Conservation (phyloP, 2,797 vertebrate genomes). For the Clarias fuscus region DNA sequence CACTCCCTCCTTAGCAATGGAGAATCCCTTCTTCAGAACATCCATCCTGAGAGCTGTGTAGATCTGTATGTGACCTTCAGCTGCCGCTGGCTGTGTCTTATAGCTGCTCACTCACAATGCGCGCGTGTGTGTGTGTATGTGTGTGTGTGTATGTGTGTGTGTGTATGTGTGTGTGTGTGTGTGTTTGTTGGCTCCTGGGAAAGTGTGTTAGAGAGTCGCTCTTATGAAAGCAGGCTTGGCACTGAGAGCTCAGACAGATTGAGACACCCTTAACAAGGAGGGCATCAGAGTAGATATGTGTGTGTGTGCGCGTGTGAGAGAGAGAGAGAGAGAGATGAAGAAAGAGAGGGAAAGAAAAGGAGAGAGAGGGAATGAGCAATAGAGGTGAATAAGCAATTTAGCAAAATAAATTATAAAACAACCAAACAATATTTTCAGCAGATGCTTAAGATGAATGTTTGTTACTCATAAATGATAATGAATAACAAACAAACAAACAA, state of each 20-base stretch:
- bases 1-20: constrained; percentile 96
- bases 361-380: constrained; percentile 28
- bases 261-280: constrained; percentile 55
- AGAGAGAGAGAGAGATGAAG: constrained; percentile 32
- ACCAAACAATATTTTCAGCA: background rate
- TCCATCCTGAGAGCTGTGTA: constrained; percentile 71
- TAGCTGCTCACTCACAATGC: constrained; percentile 35
- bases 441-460: background rate
- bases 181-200: constrained; percentile 4
- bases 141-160: constrained; percentile 29
- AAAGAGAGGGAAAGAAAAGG: background rate
- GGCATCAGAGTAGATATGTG: constrained; percentile 39
- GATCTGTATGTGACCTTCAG: constrained; percentile 31
- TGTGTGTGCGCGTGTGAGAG: constrained; percentile 15
- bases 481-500: background rate
- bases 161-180: constrained; percentile 42
- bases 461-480: background rate
- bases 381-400: constrained; percentile 44
- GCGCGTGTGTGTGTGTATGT: constrained; percentile 32
- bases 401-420: constrained; percentile 26
- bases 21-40: constrained; percentile 95
- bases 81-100: constrained; percentile 38
- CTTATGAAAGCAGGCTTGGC: constrained; percentile 59
- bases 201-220: constrained; percentile 34
- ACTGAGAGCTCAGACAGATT: constrained; percentile 48